These are phyloP conservation scores for Asbolus verrucosus DNA, from an alignment of 1,140 invertebrate genomes.

Conservation along the genomic window DNA sequence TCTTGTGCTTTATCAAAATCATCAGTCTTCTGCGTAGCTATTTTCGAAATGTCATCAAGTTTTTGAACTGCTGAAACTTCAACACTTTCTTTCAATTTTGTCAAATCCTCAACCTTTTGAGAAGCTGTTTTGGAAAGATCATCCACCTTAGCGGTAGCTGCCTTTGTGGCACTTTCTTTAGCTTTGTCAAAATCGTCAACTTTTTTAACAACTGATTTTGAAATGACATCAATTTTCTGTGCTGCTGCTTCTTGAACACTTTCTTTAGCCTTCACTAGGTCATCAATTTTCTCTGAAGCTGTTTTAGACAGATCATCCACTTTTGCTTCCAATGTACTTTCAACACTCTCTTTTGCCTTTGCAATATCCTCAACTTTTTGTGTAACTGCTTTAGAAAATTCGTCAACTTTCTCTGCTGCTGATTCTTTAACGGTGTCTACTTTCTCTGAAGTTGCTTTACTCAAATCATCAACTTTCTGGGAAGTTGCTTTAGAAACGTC, in stretches of 20 bases:
- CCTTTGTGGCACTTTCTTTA: neutral
- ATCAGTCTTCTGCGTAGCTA: neutral
- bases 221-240: neutral
- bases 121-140: neutral
- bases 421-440: constrained; percentile 4
- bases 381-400: neutral
- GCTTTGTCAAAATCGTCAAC: neutral
- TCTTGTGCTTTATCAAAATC: constrained; percentile 9
- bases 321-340: neutral
- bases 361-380: constrained; percentile 27
- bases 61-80: constrained; percentile 1
- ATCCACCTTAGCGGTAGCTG: neutral
- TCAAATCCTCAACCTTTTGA: neutral
- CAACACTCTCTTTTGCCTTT: neutral
- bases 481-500: neutral
- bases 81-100: neutral
- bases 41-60: neutral
- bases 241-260: neutral
- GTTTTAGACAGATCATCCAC: too few relatives aligned
- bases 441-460: neutral
- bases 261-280: neutral
- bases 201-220: neutral
- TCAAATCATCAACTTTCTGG: constrained; percentile 1
- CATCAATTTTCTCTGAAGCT: constrained; percentile 19
- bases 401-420: neutral